A percentile compares a stretch with the other conserved stretches of the same genome.
Evolutionary conservation across 2,888 invertebrate genomes (phyloP).

Genomic region (Nemurella pictetii): DNA sequence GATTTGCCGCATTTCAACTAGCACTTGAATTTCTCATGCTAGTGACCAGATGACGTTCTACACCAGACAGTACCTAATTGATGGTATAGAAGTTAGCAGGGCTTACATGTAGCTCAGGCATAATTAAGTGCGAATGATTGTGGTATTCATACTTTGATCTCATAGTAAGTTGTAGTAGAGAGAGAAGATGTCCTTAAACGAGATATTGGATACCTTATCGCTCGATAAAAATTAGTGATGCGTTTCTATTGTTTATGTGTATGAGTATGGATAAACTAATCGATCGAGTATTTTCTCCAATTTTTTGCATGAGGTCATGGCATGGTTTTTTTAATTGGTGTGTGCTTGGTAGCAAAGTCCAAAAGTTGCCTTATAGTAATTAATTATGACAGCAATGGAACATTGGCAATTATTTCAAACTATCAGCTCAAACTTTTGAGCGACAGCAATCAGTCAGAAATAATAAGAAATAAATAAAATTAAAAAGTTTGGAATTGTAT

Average conservation of each 20-base stretch:
- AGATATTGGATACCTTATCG: neutral
- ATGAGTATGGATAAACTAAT: neutral
- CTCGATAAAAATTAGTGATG: neutral
- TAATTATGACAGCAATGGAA: neutral
- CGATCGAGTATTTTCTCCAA: neutral
- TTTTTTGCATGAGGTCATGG: neutral
- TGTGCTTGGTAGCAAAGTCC: neutral
- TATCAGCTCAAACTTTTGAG: too few relatives aligned
- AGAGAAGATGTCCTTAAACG: neutral
- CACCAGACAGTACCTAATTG: neutral
- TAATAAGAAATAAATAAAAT: too few relatives aligned
- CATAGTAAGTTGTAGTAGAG: neutral
- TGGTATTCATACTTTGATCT: neutral
- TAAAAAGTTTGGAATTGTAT: too few relatives aligned
- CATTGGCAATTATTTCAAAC: neutral
- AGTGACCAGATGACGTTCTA: too few relatives aligned
- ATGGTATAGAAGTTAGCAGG: too few relatives aligned
- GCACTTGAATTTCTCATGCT: too few relatives aligned
- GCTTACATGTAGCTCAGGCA: too few relatives aligned
- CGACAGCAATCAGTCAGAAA: too few relatives aligned
- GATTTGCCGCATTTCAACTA: too few relatives aligned
- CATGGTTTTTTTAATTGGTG: neutral
- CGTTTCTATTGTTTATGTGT: neutral
- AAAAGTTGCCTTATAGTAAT: neutral
- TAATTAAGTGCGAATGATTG: neutral